Evolutionary conservation across 2,113 vertebrate species (phyloP), one percentile per base, ranked within the genome.

Genomic region (Girardinichthys multiradiatus): DNA sequence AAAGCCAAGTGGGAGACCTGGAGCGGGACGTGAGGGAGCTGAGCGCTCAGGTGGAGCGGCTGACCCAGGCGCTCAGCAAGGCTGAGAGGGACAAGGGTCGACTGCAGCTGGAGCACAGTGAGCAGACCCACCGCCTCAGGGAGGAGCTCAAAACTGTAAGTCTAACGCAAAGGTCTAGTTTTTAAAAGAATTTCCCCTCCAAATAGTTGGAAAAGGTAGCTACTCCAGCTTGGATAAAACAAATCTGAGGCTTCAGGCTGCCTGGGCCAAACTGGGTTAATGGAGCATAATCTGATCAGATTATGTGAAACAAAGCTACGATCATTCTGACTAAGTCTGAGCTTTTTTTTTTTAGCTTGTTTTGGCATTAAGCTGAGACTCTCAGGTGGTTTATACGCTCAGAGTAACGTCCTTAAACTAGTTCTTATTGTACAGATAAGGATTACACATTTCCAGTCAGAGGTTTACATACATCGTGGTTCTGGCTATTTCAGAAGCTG

Each of bases 1-100:
- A 93, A 90, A 92, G 91, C 81, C 94, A 95, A 86, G 94, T 93
- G 87, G 76, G 68, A 0, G 93, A 95, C 60, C 87, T 95, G 91
- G 94, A 95, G 90, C 76, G 81, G 64, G 94, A 95, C 70, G 75
- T 71, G 42, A 90, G 76, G 85, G 92, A 93, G 26, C 89, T 95
- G 83, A 90, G 82, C 17, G 24, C 51, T 63, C 87, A 89, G 79
- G 89, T 92, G 80, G 82, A 94, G 74, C 72, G 21, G 37, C 93
- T 94, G 76, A 92, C 72, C 7, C 76, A 27, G 77, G 74, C 78
- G 31, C 89, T 94, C 57, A 19, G 72, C 4, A 64, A 91, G 68
- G 86, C 93, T 0, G 88, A 94, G 75, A 76, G 58, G 84, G 86
- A 91, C 83, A 90, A 90, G 84, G 82, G 60, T 31, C 86, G 39